Evolutionary conservation across 2,113 vertebrate genomes (phyloP).

Genomic region (Hylia prasina): DNA sequence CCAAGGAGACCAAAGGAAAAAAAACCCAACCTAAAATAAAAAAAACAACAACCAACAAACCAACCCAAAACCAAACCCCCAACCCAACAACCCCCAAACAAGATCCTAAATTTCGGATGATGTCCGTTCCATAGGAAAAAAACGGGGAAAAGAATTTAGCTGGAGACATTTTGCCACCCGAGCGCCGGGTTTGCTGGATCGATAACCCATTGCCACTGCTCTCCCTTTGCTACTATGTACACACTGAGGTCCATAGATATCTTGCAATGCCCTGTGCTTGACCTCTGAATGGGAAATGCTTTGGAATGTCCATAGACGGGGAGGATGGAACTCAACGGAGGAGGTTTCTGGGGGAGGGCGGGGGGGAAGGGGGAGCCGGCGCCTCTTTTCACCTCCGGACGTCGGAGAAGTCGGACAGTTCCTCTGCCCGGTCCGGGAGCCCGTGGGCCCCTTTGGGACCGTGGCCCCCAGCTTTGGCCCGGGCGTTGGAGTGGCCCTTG

Average conservation of each 20-base stretch:
- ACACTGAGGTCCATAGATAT: slow-evolving; percentile 68
- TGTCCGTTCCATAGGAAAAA: neutral
- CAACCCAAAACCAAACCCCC: neutral
- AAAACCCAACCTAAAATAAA: neutral
- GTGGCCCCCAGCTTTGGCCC: slow-evolving; percentile 71
- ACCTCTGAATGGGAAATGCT: slow-evolving; percentile 88
- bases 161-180: neutral
- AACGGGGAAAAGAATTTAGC: slow-evolving; percentile 3
- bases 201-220: slow-evolving; percentile 51
- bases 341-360: slow-evolving; percentile 4
- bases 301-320: slow-evolving; percentile 93
- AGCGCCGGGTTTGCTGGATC: slow-evolving; percentile 9
- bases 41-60: neutral
- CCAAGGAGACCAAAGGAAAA: neutral
- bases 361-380: neutral
- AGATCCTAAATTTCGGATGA: slow-evolving; percentile 13
- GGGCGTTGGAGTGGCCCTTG: slow-evolving; percentile 76
- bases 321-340: slow-evolving; percentile 68
- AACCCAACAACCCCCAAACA: slow-evolving; percentile 15
- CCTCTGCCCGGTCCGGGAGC: slow-evolving; percentile 78
- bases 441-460: slow-evolving; percentile 77
- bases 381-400: slow-evolving; percentile 90
- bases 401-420: slow-evolving; percentile 84
- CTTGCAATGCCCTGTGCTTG: slow-evolving; percentile 83
- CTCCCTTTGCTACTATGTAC: slow-evolving; percentile 64